Evolutionary conservation across 2,797 vertebrate genomes (phyloP).

Genomic region (Clarias laeviceps): DNA sequence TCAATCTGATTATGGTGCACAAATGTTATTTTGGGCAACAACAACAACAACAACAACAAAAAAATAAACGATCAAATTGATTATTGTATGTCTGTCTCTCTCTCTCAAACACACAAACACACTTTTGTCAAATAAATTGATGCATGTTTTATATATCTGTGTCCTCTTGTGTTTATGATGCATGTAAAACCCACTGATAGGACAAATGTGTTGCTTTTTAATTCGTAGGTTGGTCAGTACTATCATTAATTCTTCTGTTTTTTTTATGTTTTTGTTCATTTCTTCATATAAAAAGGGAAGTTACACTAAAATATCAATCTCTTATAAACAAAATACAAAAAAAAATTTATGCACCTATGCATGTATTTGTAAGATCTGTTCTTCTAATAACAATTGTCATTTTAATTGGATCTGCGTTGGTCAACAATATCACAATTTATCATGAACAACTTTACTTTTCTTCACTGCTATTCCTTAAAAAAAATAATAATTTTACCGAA

Average conservation of each 20-base stretch:
- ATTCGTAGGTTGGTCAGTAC: neutral
- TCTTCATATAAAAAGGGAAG: neutral
- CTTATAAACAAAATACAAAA: neutral
- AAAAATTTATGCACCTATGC: neutral
- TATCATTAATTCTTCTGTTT: neutral
- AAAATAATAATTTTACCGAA: neutral
- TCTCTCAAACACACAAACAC: neutral
- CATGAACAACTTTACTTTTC: neutral
- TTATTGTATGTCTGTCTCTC: constrained; percentile 18
- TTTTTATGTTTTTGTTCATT: neutral
- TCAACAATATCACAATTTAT: neutral
- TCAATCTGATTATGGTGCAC: constrained; percentile 1
- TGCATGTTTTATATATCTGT: constrained; percentile 48
- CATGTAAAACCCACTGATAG: neutral
- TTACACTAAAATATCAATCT: neutral
- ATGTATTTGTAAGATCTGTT: neutral
- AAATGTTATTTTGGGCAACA: constrained; percentile 19
- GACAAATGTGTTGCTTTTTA: neutral
- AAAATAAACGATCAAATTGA: neutral
- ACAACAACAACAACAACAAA: neutral
- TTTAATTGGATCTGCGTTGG: neutral
- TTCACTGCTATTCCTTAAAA: too few relatives aligned
- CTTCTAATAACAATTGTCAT: neutral
- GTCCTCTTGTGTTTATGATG: constrained; percentile 2
- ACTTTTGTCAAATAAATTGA: constrained; percentile 36